phyloP scores from a whole-genome alignment of 2,888 invertebrate species.

The Latrodectus elegans region DNA sequence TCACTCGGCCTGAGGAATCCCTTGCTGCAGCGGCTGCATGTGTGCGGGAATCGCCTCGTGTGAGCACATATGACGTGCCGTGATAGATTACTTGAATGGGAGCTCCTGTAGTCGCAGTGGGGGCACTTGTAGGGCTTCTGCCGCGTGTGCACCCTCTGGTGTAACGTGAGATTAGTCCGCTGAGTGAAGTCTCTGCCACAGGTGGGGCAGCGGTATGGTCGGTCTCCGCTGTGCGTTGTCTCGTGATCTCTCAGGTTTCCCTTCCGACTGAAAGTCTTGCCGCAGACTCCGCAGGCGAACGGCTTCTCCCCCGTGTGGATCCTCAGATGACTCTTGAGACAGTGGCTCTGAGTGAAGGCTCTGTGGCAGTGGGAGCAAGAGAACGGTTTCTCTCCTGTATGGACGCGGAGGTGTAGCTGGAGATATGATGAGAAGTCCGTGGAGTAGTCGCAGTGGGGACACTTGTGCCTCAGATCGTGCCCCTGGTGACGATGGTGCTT shows the following conservation, averaged over 20 bases:
- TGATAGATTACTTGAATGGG: no score
- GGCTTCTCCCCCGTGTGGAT: constrained; percentile 27
- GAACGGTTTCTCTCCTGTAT: constrained; percentile 26
- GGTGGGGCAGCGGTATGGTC: not conserved
- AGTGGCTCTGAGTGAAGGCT: not conserved
- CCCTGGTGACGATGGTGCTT: constrained; percentile 10
- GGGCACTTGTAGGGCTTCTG: no score
- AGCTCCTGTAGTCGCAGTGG: no score
- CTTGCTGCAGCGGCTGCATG: no score
- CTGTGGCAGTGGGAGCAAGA: constrained; percentile 22
- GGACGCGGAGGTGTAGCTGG: not conserved
- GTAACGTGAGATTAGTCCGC: not conserved
- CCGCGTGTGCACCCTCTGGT: not conserved
- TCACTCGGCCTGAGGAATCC: no score
- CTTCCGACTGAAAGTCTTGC: not conserved
- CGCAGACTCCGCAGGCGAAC: not conserved
- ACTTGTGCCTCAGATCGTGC: constrained; percentile 13
- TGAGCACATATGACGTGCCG: no score
- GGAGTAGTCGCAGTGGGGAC: constrained; percentile 29
- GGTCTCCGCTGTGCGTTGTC: not conserved
- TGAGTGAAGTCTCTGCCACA: not conserved
- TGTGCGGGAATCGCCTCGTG: no score
- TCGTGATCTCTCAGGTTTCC: not conserved
- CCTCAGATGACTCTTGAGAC: not conserved
- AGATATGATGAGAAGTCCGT: not conserved